Conservation (phyloP, 1,140 invertebrate genomes). For the Cephus cinctus region DNA sequence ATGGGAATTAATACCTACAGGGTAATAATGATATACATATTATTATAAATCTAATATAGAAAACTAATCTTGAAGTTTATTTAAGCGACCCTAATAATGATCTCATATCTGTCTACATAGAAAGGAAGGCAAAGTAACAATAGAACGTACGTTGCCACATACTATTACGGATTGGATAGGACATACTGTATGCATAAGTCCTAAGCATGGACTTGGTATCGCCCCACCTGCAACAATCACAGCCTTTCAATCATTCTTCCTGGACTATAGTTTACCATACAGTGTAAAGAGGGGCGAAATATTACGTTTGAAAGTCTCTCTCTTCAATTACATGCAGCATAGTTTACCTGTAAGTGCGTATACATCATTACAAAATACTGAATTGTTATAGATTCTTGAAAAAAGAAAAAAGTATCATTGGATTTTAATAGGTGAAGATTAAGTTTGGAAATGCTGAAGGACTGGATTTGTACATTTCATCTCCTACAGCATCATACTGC, state of each 20-base stretch:
- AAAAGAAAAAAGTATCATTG: conserved; percentile 10
- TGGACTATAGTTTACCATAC: conserved; percentile 69
- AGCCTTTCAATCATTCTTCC: conserved; percentile 74
- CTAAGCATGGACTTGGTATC: conserved; percentile 65
- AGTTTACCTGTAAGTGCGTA: conserved; percentile 60
- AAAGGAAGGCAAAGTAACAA: conserved; percentile 53
- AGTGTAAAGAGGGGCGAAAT: conserved; percentile 70
- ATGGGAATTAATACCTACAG: conserved; percentile 62
- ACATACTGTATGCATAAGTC: conserved; percentile 67
- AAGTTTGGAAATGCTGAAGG: conserved; percentile 51
- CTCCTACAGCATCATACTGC: conserved; percentile 42
- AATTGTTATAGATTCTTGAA: no score
- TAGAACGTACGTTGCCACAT: conserved; percentile 63
- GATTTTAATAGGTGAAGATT: conserved; percentile 55
- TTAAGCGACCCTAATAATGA: no score
- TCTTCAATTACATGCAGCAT: conserved; percentile 72
- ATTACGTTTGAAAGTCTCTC: conserved; percentile 65
- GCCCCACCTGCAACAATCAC: conserved; percentile 58
- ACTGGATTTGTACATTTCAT: conserved; percentile 45
- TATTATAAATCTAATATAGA: no score
- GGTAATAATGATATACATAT: conserved; percentile 43
- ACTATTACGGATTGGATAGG: conserved; percentile 75
- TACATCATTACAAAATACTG: neutral
- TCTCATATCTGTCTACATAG: no score
- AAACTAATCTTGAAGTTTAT: no score